Conservation (phyloP, 1,140 invertebrate genomes). For the Callitettix versicolor region DNA sequence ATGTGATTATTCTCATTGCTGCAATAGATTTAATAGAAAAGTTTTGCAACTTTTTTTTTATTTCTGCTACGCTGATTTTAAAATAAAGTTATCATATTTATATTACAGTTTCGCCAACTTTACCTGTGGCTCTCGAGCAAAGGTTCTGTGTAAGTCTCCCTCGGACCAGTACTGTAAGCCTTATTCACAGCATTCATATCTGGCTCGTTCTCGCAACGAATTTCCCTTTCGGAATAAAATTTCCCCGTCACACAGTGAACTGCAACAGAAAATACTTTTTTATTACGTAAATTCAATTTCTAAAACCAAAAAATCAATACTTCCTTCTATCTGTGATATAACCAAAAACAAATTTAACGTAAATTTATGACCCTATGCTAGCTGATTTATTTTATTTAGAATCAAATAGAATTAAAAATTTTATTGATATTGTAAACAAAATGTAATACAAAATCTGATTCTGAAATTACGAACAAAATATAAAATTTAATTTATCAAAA, state of each 20-base stretch:
- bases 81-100: no score
- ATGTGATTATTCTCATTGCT: no score
- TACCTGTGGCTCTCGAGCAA: slow-evolving; percentile 22
- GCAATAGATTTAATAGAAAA: no score
- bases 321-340: not conserved
- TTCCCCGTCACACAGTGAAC: slow-evolving; percentile 21
- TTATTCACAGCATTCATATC: slow-evolving; percentile 12
- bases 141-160: slow-evolving; percentile 13
- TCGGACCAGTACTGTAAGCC: slow-evolving; percentile 15
- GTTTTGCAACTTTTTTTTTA: no score
- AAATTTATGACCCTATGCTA: no score
- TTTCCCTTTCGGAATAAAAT: slow-evolving; percentile 20
- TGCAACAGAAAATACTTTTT: slow-evolving; percentile 14
- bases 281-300: not conserved
- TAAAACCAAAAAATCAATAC: not conserved
- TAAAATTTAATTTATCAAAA: no score
- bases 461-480: no score
- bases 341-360: not conserved
- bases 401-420: not conserved
- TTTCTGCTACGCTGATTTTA: no score
- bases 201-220: slow-evolving; percentile 1
- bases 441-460: not conserved
- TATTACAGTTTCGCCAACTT: no score
- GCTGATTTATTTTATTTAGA: no score
- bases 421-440: not conserved